Evolutionary conservation across 64 coral and sea anemone genomes (phyloP).

Genomic region (Acropora yongei): DNA sequence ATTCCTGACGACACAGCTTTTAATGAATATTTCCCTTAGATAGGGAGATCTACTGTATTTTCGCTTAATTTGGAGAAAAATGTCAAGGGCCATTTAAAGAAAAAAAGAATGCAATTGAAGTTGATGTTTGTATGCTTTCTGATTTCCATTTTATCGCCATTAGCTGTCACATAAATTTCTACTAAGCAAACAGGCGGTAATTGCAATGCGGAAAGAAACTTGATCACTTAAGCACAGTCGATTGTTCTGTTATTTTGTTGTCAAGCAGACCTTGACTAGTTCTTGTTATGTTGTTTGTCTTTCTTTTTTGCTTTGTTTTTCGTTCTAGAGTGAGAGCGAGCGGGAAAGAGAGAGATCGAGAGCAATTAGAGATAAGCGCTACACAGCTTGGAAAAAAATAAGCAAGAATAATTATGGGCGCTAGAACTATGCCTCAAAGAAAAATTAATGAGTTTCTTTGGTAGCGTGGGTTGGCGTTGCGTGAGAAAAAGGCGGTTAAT

Average conservation of each 20-base stretch:
- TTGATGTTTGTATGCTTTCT: background rate
- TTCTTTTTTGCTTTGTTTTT: no score
- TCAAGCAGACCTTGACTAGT: background rate
- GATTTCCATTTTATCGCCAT: background rate
- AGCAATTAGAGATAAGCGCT: background rate
- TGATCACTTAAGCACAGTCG: background rate
- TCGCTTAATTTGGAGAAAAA: no score
- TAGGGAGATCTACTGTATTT: no score
- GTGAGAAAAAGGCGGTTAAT: background rate
- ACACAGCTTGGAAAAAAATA: background rate
- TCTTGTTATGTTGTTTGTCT: background rate
- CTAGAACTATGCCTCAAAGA: background rate
- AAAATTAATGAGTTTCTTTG: background rate
- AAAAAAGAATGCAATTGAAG: no score
- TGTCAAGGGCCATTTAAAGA: no score
- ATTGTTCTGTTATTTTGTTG: constrained; percentile 2
- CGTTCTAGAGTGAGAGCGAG: no score
- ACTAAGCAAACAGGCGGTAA: background rate
- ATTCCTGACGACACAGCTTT: no score
- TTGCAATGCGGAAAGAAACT: background rate
- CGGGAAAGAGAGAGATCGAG: no score
- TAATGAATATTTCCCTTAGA: no score
- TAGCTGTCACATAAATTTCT: background rate
- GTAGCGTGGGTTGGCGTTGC: background rate
- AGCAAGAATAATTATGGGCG: background rate